Percentiles rank a stretch among this genome's conserved stretches.
phyloP scores from a whole-genome alignment of 2,797 vertebrate species.

The Catharus ustulatus region DNA sequence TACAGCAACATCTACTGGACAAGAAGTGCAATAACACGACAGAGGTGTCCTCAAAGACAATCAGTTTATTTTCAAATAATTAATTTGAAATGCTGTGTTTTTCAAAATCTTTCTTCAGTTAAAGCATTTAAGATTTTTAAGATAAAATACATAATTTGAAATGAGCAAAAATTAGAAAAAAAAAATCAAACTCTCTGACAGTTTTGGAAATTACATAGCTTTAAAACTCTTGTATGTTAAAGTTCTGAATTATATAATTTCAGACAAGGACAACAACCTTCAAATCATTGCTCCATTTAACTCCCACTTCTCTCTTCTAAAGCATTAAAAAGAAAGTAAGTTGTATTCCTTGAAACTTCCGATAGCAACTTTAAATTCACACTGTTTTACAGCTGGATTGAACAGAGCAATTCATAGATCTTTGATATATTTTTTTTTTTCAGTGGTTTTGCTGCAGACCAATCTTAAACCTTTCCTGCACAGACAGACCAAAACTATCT shows the following conservation, averaged over 20 bases:
- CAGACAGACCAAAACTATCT: constrained; percentile 81
- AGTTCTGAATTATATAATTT: not conserved
- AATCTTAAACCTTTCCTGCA: constrained; percentile 76
- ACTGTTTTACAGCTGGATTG: constrained; percentile 33
- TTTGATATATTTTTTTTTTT: not conserved
- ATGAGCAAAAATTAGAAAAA: not conserved
- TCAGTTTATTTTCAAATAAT: not conserved
- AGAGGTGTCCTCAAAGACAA: not conserved
- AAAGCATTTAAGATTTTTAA: not conserved
- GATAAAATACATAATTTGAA: not conserved
- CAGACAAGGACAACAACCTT: not conserved
- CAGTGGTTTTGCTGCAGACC: constrained; percentile 68
- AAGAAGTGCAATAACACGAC: not conserved
- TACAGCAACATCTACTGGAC: constrained; percentile 51
- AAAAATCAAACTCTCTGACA: not conserved
- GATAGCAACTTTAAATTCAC: not conserved
- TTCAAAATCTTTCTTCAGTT: not conserved
- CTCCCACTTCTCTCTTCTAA: not conserved
- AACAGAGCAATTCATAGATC: constrained; percentile 37
- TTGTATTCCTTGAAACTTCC: not conserved
- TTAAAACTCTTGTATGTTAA: not conserved
- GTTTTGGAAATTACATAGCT: not conserved
- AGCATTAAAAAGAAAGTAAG: not conserved
- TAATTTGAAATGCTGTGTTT: not conserved
- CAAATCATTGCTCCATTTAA: not conserved